phyloP scores from a whole-genome alignment of 2,888 invertebrate species.

The Conomelus anceps region DNA sequence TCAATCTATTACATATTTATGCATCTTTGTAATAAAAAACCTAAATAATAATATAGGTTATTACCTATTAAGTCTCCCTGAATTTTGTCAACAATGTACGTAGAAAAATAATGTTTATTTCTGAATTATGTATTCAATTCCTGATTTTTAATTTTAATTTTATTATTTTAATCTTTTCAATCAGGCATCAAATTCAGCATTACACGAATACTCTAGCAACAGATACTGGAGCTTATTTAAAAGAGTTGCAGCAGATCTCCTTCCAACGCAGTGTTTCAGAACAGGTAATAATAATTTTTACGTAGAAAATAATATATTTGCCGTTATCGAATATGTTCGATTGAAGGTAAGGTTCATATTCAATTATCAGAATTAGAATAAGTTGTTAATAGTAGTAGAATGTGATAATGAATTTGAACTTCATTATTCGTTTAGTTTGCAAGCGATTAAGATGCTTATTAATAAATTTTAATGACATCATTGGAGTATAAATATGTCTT shows the following conservation, averaged over 20 bases:
- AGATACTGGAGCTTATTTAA: conserved; percentile 81
- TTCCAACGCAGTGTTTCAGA: conserved; percentile 53
- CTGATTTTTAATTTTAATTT: not conserved
- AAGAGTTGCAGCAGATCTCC: conserved; percentile 66
- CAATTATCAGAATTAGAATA: too few species aligned
- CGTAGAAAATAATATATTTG: too few species aligned
- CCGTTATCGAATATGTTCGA: too few species aligned
- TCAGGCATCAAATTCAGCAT: conserved; percentile 86
- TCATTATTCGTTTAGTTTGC: not conserved
- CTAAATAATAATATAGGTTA: too few species aligned
- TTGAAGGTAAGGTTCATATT: too few species aligned
- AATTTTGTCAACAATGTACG: too few species aligned
- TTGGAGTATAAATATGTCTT: not conserved
- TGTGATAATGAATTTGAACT: too few species aligned
- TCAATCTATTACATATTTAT: too few species aligned
- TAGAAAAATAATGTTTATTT: too few species aligned
- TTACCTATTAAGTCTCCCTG: too few species aligned
- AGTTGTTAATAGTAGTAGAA: too few species aligned
- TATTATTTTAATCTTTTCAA: conserved; percentile 32
- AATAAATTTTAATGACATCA: not conserved
- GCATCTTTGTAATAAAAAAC: too few species aligned
- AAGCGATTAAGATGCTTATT: not conserved
- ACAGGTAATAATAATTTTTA: conserved; percentile 34
- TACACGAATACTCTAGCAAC: conserved; percentile 91
- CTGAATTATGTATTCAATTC: not conserved